These are phyloP conservation scores for Sinopyrophorus schimmeli DNA, from an alignment of 2,888 invertebrate species.

Conservation along the genomic window DNA sequence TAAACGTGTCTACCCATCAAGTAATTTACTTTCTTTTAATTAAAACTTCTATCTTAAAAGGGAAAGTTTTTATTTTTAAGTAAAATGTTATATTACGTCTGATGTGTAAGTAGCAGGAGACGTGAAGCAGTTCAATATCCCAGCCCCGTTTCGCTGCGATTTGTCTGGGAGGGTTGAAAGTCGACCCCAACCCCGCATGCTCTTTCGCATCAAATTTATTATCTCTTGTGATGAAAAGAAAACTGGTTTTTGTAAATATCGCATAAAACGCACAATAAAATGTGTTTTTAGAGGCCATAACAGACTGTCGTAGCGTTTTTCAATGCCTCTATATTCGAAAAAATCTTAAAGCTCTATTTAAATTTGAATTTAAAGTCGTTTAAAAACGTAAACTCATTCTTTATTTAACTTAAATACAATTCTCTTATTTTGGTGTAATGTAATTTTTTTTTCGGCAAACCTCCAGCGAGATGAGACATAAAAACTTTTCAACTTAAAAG, in stretches of 20 bases:
- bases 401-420: too few relatives aligned
- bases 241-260: slow-evolving; percentile 44
- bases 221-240: slow-evolving; percentile 44
- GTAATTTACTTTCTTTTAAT: too few relatives aligned
- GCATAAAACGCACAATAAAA: slow-evolving; percentile 42
- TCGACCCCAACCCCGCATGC: slow-evolving; percentile 30
- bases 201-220: slow-evolving; percentile 42
- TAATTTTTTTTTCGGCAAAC: too few relatives aligned
- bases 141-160: slow-evolving; percentile 28
- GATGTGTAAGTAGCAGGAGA: slow-evolving; percentile 27
- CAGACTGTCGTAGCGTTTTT: slow-evolving; percentile 17
- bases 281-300: slow-evolving; percentile 29
- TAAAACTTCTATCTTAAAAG: too few relatives aligned
- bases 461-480: too few relatives aligned
- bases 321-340: too few relatives aligned
- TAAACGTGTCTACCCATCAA: too few relatives aligned
- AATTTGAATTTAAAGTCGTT: too few relatives aligned
- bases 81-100: slow-evolving; percentile 27
- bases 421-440: too few relatives aligned
- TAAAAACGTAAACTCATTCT: too few relatives aligned
- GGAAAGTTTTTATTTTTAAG: slow-evolving; percentile 23
- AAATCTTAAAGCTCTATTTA: too few relatives aligned
- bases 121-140: slow-evolving; percentile 30
- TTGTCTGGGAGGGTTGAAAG: slow-evolving; percentile 28
- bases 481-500: too few relatives aligned